Percentiles rank a stretch among this genome's conserved stretches.
Conservation (phyloP, 2,797 vertebrate genomes). For the Lepilemur ruficaudatus region DNA sequence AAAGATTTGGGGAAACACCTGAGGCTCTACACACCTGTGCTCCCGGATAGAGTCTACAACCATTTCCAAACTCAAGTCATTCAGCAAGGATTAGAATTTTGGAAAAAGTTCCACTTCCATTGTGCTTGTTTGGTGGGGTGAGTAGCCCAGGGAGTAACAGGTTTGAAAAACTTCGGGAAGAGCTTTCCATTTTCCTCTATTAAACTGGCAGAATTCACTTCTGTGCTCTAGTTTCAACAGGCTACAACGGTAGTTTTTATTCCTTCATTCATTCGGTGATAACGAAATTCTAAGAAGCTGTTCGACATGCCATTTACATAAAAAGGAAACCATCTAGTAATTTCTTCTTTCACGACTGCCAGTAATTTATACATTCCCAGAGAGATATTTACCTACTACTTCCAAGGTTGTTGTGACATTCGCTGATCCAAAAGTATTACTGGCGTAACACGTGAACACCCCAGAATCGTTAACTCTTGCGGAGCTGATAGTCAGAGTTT, state of each 20-base stretch:
- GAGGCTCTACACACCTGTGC: background rate
- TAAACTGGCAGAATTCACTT: background rate
- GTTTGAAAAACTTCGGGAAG: background rate
- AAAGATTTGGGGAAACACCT: background rate
- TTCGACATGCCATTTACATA: slow-evolving; percentile 47
- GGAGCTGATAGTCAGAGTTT: slow-evolving; percentile 86
- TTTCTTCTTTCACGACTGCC: slow-evolving; percentile 59
- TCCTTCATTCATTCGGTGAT: slow-evolving; percentile 53
- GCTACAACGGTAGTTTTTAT: background rate
- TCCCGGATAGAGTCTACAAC: background rate
- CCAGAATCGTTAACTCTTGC: slow-evolving; percentile 90
- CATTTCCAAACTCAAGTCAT: background rate
- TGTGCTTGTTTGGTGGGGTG: background rate
- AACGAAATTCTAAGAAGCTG: slow-evolving; percentile 71
- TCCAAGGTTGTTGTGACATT: slow-evolving; percentile 91
- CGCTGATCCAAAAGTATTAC: slow-evolving; percentile 90
- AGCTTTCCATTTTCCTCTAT: background rate
- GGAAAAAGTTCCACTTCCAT: background rate
- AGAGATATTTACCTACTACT: slow-evolving; percentile 91
- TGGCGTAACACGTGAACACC: slow-evolving; percentile 91
- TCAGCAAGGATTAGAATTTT: background rate
- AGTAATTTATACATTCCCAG: slow-evolving; percentile 60
- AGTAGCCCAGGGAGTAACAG: background rate
- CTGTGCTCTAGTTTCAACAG: background rate
- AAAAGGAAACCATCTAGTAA: slow-evolving; percentile 42